These are phyloP conservation scores for Myiagra hebetior DNA, from an alignment of 2,113 vertebrate genomes.

Conservation along the genomic window DNA sequence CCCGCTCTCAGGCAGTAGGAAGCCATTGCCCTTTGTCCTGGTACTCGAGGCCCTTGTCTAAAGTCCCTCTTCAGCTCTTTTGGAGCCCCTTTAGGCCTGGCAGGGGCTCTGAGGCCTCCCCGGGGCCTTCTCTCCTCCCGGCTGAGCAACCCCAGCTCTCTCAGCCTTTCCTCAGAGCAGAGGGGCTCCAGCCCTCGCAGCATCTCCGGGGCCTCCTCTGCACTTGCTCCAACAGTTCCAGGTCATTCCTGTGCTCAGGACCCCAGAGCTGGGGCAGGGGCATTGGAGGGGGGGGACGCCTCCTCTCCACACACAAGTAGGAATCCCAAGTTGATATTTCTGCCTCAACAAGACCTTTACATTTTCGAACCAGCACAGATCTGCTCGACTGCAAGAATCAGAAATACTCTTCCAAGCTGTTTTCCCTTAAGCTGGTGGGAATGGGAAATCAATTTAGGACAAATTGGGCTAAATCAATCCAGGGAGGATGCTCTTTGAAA, in stretches of 20 bases:
- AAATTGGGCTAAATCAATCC: background rate
- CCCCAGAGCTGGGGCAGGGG: background rate
- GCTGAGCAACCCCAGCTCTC: background rate
- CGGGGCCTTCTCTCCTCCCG: rapidly evolving
- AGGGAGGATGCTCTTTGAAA: background rate
- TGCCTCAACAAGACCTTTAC: background rate
- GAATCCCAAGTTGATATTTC: background rate
- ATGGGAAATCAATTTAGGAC: background rate
- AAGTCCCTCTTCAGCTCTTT: background rate
- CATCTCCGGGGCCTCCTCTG: background rate
- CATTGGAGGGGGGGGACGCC: rapidly evolving
- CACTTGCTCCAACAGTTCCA: background rate
- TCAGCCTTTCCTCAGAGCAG: background rate
- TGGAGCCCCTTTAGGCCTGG: background rate
- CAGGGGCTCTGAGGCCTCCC: rapidly evolving
- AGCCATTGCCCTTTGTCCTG: background rate
- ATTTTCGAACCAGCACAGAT: background rate
- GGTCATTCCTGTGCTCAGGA: background rate
- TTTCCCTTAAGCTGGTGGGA: background rate
- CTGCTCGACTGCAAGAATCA: background rate
- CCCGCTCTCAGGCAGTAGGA: background rate
- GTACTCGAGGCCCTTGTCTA: rapidly evolving
- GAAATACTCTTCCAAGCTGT: background rate
- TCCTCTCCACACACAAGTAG: background rate
- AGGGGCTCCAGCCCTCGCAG: background rate